Evolutionary conservation across 2,888 invertebrate species (phyloP), one percentile per base, ranked within the genome.

Genomic region (Bhutanitis thaidina): DNA sequence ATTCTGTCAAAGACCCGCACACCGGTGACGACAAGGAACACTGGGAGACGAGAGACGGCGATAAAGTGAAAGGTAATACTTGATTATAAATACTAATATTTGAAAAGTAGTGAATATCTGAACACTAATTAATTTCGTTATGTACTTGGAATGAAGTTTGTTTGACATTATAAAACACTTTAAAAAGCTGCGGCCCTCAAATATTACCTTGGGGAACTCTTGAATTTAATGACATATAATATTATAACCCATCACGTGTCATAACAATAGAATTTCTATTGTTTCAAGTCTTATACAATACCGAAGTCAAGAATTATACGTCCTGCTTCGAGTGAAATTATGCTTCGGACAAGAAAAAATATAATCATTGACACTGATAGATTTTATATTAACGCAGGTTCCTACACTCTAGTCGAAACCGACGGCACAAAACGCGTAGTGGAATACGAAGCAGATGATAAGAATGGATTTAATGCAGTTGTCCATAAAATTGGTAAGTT

Each of bases 11-110:
- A 64, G 91, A 91, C 64, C 91, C 91, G 1, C 91, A 91, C 70
- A 91, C 91, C 1, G 91, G 91, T 0, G 91, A 91, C 61, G 79
- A 91, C 49, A 91, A 91, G 62, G 90, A 91, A 50, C 91, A 91
- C 56, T 90, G 90, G 83, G 92, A 92, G 77, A 91, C 92, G 61
- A 85, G 92, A 35, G 91, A 92, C 53, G 92, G 92, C 0, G 92
- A 92, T 70, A 86, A 90, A 64, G 92, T 92, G 32, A 92, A 92
- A 75, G 90, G 90, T 89, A 65, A 29, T 10, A n/a, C n/a, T 1
- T 27, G 7, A 27, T 20, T 20, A 20, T 20, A 4, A 20, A 20
- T 20, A 20, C 2, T 20, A 10, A 29, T 30, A 41, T 30, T 29
- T 29, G 39, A 29, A 41, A 30, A 5, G 30, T 10, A n/a, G 8